Evolutionary conservation across 2,113 vertebrate species (phyloP).

Genomic region (Clarias gariepinus): DNA sequence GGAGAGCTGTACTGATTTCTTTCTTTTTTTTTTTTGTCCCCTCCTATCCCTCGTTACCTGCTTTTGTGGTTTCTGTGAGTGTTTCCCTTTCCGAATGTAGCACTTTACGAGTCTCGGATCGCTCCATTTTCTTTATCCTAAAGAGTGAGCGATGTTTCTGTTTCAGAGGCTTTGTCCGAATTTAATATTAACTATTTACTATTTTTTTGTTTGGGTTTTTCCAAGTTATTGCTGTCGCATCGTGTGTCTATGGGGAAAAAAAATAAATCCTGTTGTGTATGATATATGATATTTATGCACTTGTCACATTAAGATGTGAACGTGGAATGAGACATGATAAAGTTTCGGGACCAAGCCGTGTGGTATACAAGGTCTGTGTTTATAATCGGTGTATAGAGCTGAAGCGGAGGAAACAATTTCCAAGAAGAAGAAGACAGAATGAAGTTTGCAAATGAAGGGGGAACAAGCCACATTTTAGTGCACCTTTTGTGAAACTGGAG

Average conservation of each 20-base stretch:
- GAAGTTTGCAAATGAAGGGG: not conserved
- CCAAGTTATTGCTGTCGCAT: not conserved
- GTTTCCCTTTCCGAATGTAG: slow-evolving; percentile 34
- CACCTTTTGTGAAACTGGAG: not conserved
- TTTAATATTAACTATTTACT: not conserved
- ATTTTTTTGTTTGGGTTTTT: not conserved
- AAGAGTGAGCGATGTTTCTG: not conserved
- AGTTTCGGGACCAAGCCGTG: not conserved
- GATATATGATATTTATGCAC: not conserved
- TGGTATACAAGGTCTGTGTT: not conserved
- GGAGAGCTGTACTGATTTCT: slow-evolving; percentile 24
- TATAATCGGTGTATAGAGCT: not conserved
- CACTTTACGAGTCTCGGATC: slow-evolving; percentile 28
- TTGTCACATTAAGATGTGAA: not conserved
- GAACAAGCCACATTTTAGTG: not conserved
- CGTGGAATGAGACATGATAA: not conserved
- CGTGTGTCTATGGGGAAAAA: not conserved
- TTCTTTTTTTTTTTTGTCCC: too few species aligned
- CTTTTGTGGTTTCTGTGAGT: slow-evolving; percentile 31
- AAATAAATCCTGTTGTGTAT: not conserved
- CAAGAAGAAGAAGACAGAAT: not conserved
- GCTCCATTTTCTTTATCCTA: not conserved
- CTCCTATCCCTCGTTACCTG: not conserved
- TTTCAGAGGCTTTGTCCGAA: not conserved
- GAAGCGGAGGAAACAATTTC: not conserved